Percentiles rank a stretch among this genome's conserved stretches.
These are phyloP conservation scores for Drosophila nannoptera DNA, from an alignment of 1,140 invertebrate species.

Conservation along the genomic window DNA sequence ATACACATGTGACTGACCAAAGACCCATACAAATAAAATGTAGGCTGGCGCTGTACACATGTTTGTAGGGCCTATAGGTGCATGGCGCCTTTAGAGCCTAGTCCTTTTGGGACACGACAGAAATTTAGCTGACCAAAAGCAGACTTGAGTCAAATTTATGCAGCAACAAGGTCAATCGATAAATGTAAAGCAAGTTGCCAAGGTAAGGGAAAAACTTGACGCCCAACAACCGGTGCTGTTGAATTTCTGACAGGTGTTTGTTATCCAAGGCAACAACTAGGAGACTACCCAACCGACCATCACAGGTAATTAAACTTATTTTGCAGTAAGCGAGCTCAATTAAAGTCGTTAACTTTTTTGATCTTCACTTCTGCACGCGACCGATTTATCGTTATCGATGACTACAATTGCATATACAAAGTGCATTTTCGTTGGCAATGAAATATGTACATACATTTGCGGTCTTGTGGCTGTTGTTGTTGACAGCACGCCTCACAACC, in stretches of 20 bases:
- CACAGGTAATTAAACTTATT: slow-evolving; percentile 56
- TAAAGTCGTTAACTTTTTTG: slow-evolving; percentile 41
- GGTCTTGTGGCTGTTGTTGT: slow-evolving; percentile 37
- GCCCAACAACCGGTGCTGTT: slow-evolving; percentile 57
- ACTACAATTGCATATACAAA: slow-evolving; percentile 31
- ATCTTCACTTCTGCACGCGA: slow-evolving; percentile 59
- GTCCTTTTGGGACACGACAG: slow-evolving; percentile 31
- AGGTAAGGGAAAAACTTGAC: slow-evolving; percentile 61
- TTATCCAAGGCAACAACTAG: slow-evolving; percentile 61
- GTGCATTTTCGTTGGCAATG: slow-evolving; percentile 64
- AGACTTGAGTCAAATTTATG: slow-evolving; percentile 54
- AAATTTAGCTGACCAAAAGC: slow-evolving; percentile 29
- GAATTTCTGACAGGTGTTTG: slow-evolving; percentile 57
- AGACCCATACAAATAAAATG: slow-evolving; percentile 43
- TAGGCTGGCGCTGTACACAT: neutral
- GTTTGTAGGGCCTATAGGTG: slow-evolving; percentile 14
- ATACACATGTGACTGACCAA: slow-evolving; percentile 25
- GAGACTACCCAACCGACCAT: neutral
- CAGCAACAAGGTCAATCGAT: slow-evolving; percentile 75
- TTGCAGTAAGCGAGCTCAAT: slow-evolving; percentile 56
- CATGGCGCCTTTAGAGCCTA: slow-evolving; percentile 11
- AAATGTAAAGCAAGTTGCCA: slow-evolving; percentile 63
- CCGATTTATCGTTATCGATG: slow-evolving; percentile 60
- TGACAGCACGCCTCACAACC: slow-evolving; percentile 52
- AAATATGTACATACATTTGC: slow-evolving; percentile 58